Conservation (phyloP, 2,888 invertebrate genomes). For the Zhuqinia jingwanae region DNA sequence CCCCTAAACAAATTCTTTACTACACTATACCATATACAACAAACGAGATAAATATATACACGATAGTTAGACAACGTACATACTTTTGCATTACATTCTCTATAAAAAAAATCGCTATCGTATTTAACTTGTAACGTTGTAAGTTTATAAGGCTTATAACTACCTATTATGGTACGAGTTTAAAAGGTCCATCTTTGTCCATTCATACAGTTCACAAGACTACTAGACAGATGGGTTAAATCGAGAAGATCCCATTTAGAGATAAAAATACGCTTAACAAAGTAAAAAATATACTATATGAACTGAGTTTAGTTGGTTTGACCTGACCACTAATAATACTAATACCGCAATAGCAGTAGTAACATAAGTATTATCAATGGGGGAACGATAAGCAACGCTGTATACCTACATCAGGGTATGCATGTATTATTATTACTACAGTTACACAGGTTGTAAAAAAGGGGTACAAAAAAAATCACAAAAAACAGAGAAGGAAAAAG, state of each 20-base stretch:
- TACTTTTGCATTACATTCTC: too few relatives aligned
- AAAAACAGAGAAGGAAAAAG: too few relatives aligned
- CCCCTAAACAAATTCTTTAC: neutral
- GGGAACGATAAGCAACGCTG: neutral
- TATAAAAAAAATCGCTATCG: too few relatives aligned
- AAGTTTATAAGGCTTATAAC: too few relatives aligned
- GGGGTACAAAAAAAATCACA: neutral
- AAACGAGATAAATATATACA: too few relatives aligned
- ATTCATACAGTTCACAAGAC: neutral
- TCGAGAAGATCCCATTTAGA: constrained; percentile 26
- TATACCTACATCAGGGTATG: neutral
- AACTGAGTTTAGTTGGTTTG: neutral
- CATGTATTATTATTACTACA: neutral
- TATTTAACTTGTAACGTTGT: too few relatives aligned
- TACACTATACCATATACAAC: neutral
- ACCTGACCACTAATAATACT: neutral
- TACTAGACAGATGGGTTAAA: neutral
- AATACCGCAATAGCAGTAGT: neutral
- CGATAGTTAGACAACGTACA: neutral
- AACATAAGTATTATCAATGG: neutral
- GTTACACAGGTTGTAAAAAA: constrained; percentile 40
- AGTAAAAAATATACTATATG: too few relatives aligned
- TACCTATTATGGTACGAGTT: neutral
- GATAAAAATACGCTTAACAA: constrained; percentile 57
- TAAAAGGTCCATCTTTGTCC: neutral